These are phyloP conservation scores for Drosophila borborema DNA, from an alignment of 2,888 invertebrate species.

Conservation along the genomic window DNA sequence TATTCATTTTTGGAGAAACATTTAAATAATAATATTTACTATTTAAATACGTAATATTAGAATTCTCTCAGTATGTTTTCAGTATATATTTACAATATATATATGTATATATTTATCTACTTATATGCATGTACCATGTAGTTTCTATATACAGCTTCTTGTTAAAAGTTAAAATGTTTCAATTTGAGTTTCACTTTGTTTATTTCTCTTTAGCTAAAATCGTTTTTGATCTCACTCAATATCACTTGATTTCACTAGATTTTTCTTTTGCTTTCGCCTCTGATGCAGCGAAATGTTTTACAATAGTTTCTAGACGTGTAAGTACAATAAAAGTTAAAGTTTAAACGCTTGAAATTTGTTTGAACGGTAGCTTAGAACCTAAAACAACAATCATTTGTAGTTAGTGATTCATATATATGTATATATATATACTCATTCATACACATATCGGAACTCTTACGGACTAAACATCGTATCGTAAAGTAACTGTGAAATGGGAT, in stretches of 20 bases:
- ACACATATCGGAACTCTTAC: conserved; percentile 57
- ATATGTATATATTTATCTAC: conserved; percentile 24
- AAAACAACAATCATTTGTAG: conserved; percentile 77
- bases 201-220: conserved; percentile 79
- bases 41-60: conserved; percentile 25
- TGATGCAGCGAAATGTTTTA: conserved; percentile 53
- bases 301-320: conserved; percentile 51
- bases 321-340: conserved; percentile 69
- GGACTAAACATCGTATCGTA: conserved; percentile 59
- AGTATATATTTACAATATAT: conserved; percentile 12
- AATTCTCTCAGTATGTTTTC: conserved; percentile 6
- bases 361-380: conserved; percentile 64
- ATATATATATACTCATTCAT: conserved; percentile 42
- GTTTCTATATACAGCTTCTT: conserved; percentile 52
- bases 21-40: conserved; percentile 56
- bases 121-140: conserved; percentile 27
- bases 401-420: conserved; percentile 49
- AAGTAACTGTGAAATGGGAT: conserved; percentile 73
- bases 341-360: conserved; percentile 59
- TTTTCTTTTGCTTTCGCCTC: conserved; percentile 53
- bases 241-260: conserved; percentile 83
- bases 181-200: conserved; percentile 41
- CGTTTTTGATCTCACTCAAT: conserved; percentile 85
- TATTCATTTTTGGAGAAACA: conserved; percentile 63
- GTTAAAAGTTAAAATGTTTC: conserved; percentile 65